A percentile compares a stretch with the other conserved stretches of the same genome.
Evolutionary conservation across 2,888 invertebrate species (phyloP).

Genomic region (Nephrotoma guestfalica): DNA sequence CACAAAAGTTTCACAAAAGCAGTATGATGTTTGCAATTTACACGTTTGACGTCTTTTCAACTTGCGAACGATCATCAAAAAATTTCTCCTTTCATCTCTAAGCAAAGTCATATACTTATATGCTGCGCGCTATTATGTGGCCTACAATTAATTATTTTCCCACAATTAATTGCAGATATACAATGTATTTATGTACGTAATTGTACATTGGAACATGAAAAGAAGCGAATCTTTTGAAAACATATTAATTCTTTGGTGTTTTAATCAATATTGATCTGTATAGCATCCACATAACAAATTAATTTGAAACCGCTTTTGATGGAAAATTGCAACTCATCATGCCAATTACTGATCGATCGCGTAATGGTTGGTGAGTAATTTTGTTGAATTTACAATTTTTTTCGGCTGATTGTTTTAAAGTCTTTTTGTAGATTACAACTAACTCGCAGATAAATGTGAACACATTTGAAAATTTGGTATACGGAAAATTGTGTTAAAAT

Average conservation of each 20-base stretch:
- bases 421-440: no score
- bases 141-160: background rate
- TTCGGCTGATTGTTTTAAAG: background rate
- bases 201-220: background rate
- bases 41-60: background rate
- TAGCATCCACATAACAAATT: background rate
- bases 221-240: background rate
- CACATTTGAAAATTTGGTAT: no score
- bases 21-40: background rate
- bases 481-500: no score
- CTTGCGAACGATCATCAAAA: background rate
- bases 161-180: background rate
- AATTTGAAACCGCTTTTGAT: background rate
- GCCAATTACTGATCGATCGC: background rate
- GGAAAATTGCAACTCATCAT: background rate
- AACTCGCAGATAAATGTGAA: no score
- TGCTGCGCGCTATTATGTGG: background rate
- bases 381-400: background rate
- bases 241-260: background rate
- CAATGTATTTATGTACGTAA: background rate
- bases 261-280: background rate
- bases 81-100: background rate
- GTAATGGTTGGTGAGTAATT: background rate
- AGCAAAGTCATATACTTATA: background rate
- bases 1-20: background rate